A percentile compares a stretch with the other conserved stretches of the same genome.
These are phyloP conservation scores for Alexandromys fortis DNA, from an alignment of 2,113 vertebrate genomes.

Conservation along the genomic window DNA sequence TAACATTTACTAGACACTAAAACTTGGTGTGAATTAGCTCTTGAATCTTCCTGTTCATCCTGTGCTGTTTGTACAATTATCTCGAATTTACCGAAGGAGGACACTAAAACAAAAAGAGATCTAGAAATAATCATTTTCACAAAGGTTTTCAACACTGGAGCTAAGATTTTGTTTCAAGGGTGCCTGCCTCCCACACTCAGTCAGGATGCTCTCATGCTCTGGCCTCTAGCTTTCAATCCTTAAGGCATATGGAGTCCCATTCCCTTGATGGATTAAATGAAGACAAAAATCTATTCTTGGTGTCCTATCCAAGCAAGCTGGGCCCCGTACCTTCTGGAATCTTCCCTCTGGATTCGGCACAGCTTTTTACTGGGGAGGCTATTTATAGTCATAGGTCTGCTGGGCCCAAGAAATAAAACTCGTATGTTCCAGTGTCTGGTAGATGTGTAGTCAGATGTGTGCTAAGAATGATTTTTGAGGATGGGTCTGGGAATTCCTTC, in stretches of 20 bases:
- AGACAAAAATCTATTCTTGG: slow-evolving; percentile 10
- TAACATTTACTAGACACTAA: slow-evolving; percentile 17
- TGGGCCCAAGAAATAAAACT: neutral
- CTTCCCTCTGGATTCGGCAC: slow-evolving; percentile 16
- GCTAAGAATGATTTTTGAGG: neutral
- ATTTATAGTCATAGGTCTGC: slow-evolving; percentile 35
- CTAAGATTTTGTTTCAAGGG: neutral
- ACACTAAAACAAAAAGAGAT: neutral
- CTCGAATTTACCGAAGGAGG: slow-evolving; percentile 23
- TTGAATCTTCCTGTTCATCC: slow-evolving; percentile 1
- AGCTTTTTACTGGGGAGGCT: slow-evolving; percentile 36
- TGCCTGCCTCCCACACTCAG: neutral
- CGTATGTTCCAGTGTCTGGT: neutral
- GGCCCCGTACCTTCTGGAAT: neutral
- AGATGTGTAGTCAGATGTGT: neutral
- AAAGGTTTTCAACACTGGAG: neutral
- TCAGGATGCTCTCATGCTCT: neutral
- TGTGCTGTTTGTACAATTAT: neutral
- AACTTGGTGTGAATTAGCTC: slow-evolving; percentile 10
- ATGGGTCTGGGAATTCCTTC: neutral
- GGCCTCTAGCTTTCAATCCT: neutral
- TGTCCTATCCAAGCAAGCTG: neutral
- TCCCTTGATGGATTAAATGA: slow-evolving; percentile 13
- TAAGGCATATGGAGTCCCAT: neutral
- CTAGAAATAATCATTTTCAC: neutral